Conservation (phyloP, 1,140 invertebrate species). For the Portunus trituberculatus region DNA sequence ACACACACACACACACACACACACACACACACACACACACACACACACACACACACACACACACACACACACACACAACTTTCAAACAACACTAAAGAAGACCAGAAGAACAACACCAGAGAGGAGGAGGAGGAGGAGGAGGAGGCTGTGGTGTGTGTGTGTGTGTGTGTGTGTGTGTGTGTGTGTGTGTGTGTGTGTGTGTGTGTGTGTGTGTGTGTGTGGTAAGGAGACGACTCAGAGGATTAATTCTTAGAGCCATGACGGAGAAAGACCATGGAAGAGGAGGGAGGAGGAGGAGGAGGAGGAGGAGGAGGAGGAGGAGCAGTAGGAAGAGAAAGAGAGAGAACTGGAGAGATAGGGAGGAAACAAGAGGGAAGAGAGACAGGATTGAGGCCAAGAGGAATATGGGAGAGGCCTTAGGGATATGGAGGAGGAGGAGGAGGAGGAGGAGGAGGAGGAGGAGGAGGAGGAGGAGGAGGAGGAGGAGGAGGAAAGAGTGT, state of each 20-base stretch:
- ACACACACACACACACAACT: no score
- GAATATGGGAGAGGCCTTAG: neutral
- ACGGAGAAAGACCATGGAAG: neutral
- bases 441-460: neutral
- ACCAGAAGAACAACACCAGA: no score
- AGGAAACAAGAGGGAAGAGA: neutral
- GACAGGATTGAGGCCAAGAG: neutral
- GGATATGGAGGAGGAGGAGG: neutral
- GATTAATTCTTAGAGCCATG: neutral
- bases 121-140: no score
- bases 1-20: neutral
- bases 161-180: neutral
- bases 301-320: neutral
- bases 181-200: constrained; percentile 22
- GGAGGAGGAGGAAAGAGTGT: neutral
- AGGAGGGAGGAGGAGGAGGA: no score
- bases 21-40: neutral
- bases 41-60: neutral
- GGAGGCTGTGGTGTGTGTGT: no score
- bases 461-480: neutral
- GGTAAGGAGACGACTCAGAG: no score
- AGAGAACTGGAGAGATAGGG: neutral
- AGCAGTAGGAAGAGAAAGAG: neutral
- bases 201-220: neutral
- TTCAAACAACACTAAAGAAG: no score